phyloP scores from a whole-genome alignment of 2,113 vertebrate genomes.

The Caranx ignobilis region DNA sequence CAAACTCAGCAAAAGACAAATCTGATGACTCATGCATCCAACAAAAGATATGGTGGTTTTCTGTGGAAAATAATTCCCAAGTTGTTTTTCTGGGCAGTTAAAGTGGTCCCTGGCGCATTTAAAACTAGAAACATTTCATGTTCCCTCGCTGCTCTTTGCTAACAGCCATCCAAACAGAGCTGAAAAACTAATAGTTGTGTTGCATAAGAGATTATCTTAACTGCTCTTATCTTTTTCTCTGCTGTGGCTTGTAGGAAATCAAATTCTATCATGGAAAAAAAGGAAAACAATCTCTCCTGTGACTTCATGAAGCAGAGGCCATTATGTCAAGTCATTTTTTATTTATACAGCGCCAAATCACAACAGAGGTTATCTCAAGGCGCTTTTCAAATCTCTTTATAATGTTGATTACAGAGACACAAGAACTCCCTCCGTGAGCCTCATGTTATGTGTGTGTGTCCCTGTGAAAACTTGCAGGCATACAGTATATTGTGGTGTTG shows the following conservation, averaged over 20 bases:
- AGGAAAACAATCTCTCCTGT: conserved; percentile 11
- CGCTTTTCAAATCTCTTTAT: too few species aligned
- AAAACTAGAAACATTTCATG: conserved; percentile 32
- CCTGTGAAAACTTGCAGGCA: conserved; percentile 27
- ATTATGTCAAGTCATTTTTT: conserved; percentile 14
- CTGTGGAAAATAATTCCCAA: conserved; percentile 2
- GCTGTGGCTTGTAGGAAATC: conserved; percentile 46
- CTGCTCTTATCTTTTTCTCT: conserved; percentile 49
- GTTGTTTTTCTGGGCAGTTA: conserved; percentile 17
- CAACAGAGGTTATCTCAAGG: too few species aligned
- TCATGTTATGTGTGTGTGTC: conserved; percentile 22
- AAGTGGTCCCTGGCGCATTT: neutral
- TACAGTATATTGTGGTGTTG: conserved; percentile 25
- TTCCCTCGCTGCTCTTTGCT: conserved; percentile 28
- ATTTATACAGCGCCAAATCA: too few species aligned
- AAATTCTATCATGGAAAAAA: conserved; percentile 14
- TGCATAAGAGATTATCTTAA: conserved; percentile 68
- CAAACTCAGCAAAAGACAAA: conserved; percentile 7
- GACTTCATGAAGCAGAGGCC: conserved; percentile 35
- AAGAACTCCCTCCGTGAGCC: neutral
- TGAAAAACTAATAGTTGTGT: conserved; percentile 53
- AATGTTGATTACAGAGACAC: too few species aligned
- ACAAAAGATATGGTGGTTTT: neutral
- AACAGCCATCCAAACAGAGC: conserved; percentile 7
- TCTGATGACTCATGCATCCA: conserved; percentile 14